Base-by-base conservation (phyloP, 2,113 vertebrate species). In the Lathamus discolor region DNA sequence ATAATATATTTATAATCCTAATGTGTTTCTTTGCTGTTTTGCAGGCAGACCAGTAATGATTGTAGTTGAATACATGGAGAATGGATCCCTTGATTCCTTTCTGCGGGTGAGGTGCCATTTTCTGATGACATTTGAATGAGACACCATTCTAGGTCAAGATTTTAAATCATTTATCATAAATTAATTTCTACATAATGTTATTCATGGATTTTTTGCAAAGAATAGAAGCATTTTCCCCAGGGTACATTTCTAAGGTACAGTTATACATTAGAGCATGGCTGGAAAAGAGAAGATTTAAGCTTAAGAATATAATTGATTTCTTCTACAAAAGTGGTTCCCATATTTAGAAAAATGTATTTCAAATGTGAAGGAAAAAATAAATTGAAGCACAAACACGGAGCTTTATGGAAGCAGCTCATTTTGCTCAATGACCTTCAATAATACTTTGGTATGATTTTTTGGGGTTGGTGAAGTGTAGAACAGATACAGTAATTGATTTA, bases 41-140 rank as follows among this genome's bases (percentile, higher is more conserved):
- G 75, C 98, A 99, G 99, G 99, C 97, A 98, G 99, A 95, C 99
- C 99, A 72, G 99, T 99, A 91, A 99, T 99, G 99, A 99, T 99
- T 72, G 99, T 99, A 93, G 99, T 99, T 96, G 99, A 99, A 97
- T 99, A 99, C 83, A 99, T 99, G 99, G 99, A 99, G 96, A 99
- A 99, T 86, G 99, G 99, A 97, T 99, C 99, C 39, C 97, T 99
- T 70, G 99, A 99, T 97, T 99, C 99, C 28, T 99, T 99, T 95
- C 97, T 99, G 91, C 98, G 99, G 98, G 99, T 99, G 96, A 99
- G 99, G 96, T 97, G 78, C 88, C 93, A 93, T 98, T 98, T 97
- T 92, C 80, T 97, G 88, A 92, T 96, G 93, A 82, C 82, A 96
- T 98, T 98, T 97, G 96, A 98, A 97, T 97, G 93, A 97, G 92